These are phyloP conservation scores for Cyphomyrus discorhynchus DNA, from an alignment of 2,113 vertebrate genomes.

Conservation along the genomic window DNA sequence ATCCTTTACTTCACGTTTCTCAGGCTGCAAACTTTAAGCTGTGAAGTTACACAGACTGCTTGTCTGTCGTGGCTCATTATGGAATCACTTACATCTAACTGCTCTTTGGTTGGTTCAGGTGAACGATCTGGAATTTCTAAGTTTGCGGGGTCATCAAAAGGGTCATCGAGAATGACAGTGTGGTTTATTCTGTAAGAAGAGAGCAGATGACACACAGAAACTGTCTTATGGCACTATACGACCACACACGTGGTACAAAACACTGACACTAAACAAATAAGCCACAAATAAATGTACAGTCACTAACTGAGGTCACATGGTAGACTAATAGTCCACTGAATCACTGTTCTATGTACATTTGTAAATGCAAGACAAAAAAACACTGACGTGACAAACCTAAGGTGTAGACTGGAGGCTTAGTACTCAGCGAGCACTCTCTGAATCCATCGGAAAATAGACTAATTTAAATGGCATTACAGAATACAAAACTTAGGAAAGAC, in stretches of 20 bases:
- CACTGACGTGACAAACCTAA: background rate
- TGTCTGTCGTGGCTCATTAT: background rate
- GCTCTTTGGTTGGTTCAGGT: slow-evolving; percentile 86
- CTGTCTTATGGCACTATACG: background rate
- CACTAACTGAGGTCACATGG: background rate
- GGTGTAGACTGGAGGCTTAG: background rate
- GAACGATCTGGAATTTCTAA: slow-evolving; percentile 82
- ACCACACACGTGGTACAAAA: background rate
- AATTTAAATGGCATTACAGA: background rate
- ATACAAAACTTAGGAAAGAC: background rate
- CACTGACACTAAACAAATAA: background rate
- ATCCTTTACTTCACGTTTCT: background rate
- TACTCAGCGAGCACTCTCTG: background rate
- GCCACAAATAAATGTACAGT: background rate
- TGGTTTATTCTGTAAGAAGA: slow-evolving; percentile 80
- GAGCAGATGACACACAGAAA: slow-evolving; percentile 9
- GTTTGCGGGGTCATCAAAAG: slow-evolving; percentile 84
- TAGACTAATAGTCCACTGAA: background rate
- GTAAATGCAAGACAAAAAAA: background rate
- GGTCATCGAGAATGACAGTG: slow-evolving; percentile 91
- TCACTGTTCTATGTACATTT: background rate
- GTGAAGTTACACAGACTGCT: background rate
- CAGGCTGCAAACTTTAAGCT: background rate
- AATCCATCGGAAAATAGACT: background rate
- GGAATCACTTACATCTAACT: slow-evolving; percentile 77